Evolutionary conservation across 53 echinoderm and acorn worm genomes (phyloP), one percentile per base, ranked within the genome.

Genomic region (Echinometra lucunter): DNA sequence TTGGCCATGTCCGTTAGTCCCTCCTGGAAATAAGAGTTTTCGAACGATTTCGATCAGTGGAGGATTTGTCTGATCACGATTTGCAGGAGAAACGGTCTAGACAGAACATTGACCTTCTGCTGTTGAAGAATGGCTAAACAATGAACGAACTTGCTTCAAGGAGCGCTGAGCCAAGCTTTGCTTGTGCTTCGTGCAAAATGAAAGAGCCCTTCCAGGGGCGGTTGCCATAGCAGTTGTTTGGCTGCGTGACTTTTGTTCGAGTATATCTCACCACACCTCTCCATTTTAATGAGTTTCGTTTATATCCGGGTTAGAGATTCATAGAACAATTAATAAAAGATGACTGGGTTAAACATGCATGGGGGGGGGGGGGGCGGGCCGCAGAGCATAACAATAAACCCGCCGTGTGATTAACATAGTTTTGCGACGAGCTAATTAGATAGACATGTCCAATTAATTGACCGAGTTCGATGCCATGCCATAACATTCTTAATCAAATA

Each of bases 271-370:
- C 19, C 88, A 88, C 49, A 88, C 28, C 49, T 88, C 35, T 28
- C n/a, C n/a, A n/a, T n/a, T 88, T 82, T 88, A 88, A 88, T 88
- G 56, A 88, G 88, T 88, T 55, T 88, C 55, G 55, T 56, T 49
- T 49, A 34, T n/a, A 55, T 88, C 88, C 88, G 88, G 88, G 88
- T 88, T 56, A 32, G 88, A 30, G n/a, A 69, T 69, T 30, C 10
- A 53, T 4, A 53, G 23, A 21, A 63, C 3, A 19, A 1, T 30
- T 32, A 8, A 11, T 15, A 11, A 32, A 34, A 10, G 12, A 69
- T 69, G 11, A 9, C 1, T 42, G 38, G 5, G 78, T 19, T 78
- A 8, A 19, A 72, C 13, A 49, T 11, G 13, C 16, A 32, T 15
- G 35, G 12, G 72, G 1, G 12, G 1, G 28, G 28, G 15, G 35